Base-by-base conservation (phyloP, 1,140 invertebrate genomes). In the Nasonia vitripennis region DNA sequence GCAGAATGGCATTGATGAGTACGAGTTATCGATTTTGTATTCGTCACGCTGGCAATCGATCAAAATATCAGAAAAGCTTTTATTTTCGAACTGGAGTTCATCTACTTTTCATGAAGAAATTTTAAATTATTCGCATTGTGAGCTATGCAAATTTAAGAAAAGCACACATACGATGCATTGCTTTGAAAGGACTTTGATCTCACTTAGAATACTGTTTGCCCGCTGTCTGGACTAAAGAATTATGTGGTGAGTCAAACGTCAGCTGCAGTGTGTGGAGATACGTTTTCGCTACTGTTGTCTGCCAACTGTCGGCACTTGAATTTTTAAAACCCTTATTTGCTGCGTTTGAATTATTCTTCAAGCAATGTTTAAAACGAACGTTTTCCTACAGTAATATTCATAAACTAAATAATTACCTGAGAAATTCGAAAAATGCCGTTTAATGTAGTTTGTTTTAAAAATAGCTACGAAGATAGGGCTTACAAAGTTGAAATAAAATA, bases 161-260 rank as follows among this genome's bases (percentile, higher is more conserved):
- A 68, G 23, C 9, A 23, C 4, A 51, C 48, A 17, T 17, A 17
- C 51, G 12, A 55, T 17, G 27, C 68, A 71, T 71, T 12, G 12
- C 23, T 11, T 71, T 31, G 68, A 10, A 34, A 71, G 68, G 68
- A 34, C 68, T 71, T 71, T 71, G 68, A 71, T 71, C 68, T 71
- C 68, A 4, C 68, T 71, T 27, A 71, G 31, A 71, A 71, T 71
- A 71, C 17, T 27, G 14, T 71, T 71, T 71, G 68, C 27, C 9
- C 11, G 68, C 23, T 71, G 68, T 71, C 68, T 71, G 9, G 27
- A n/a, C 68, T 12, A 3, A 71, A 31, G 68, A 71, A 31, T 71
- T 71, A 71, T 71, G 68, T 17, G 23, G 68, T 71, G 68, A 71
- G 31, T 71, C 41, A 45, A 45, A 45, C 41, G 41, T 45, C 68